Percentiles rank a stretch among this genome's conserved stretches.
Conservation (phyloP, 1,140 invertebrate species). For the Zaprionus taronus region DNA sequence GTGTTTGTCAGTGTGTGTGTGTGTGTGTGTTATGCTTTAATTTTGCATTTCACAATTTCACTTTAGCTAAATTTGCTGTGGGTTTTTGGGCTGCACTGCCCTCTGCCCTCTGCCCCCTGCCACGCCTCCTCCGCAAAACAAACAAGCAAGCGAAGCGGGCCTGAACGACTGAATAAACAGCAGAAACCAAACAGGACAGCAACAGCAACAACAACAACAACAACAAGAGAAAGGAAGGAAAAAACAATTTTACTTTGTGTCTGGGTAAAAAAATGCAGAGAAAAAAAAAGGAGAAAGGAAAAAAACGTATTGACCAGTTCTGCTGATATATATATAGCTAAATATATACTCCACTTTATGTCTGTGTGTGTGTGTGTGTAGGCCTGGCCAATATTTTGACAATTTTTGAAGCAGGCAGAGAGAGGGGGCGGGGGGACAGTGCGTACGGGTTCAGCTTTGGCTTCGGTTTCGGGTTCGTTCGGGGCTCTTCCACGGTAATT, state of each 20-base stretch:
- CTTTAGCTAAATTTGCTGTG: conserved; percentile 41
- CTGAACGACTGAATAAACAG: conserved; percentile 75
- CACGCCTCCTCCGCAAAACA: conserved; percentile 29
- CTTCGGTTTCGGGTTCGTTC: neutral
- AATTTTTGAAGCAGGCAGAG: conserved; percentile 46
- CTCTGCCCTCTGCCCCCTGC: conserved; percentile 5
- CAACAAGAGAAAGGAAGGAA: neutral
- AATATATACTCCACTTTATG: conserved; percentile 9
- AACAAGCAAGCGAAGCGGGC: conserved; percentile 53
- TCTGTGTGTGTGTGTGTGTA: conserved; percentile 11
- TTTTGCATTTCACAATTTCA: conserved; percentile 60
- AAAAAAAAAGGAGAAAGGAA: conserved; percentile 6
- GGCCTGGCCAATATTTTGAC: conserved; percentile 65
- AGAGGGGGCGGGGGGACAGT: neutral
- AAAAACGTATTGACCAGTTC: conserved; percentile 71
- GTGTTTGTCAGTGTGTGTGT: conserved; percentile 17
- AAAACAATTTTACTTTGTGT: conserved; percentile 69
- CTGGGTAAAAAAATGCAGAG: conserved; percentile 27
- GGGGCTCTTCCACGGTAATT: conserved; percentile 5
- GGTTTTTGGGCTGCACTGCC: conserved; percentile 17
- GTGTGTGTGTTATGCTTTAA: conserved; percentile 64
- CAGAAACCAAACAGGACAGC: conserved; percentile 59
- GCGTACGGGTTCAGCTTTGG: neutral
- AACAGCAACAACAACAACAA: conserved; percentile 7
- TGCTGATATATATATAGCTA: conserved; percentile 16